These are phyloP conservation scores for Yponomeuta cagnagella DNA, from an alignment of 2,888 invertebrate genomes.

Conservation along the genomic window DNA sequence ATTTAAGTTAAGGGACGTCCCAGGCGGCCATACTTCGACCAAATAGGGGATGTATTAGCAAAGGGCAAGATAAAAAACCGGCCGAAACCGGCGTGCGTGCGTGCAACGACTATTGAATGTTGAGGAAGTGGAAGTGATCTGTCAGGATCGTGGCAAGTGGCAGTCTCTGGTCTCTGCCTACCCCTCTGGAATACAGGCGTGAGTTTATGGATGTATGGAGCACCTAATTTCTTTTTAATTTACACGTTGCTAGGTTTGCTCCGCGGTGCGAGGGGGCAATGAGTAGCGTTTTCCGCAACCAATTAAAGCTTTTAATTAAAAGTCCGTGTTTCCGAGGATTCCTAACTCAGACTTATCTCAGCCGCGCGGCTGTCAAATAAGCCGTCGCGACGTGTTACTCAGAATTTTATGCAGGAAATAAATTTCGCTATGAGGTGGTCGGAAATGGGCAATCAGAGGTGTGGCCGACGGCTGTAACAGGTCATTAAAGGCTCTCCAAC, in stretches of 20 bases:
- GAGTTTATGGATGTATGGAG: too few relatives aligned
- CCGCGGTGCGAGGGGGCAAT: background rate
- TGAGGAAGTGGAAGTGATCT: too few relatives aligned
- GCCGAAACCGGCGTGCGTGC: too few relatives aligned
- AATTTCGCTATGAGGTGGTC: conserved; percentile 36
- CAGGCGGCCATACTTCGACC: too few relatives aligned
- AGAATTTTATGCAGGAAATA: conserved; percentile 25
- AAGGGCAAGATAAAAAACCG: too few relatives aligned
- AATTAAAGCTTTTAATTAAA: background rate
- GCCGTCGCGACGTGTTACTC: background rate
- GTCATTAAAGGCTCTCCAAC: conserved; percentile 26
- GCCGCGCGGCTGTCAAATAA: background rate
- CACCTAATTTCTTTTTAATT: background rate
- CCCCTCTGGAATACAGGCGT: too few relatives aligned
- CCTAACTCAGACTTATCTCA: background rate
- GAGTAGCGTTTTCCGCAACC: background rate
- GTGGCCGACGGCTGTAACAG: conserved; percentile 37
- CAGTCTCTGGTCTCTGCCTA: too few relatives aligned
- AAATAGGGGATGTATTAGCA: too few relatives aligned
- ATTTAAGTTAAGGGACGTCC: too few relatives aligned
- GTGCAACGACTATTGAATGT: too few relatives aligned
- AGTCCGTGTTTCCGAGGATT: background rate
- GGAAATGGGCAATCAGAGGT: conserved; percentile 35
- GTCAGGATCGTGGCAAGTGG: too few relatives aligned
- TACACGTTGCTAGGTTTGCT: background rate